Percentiles rank a stretch among this genome's conserved stretches.
These are phyloP conservation scores for Penaeus japonicus DNA, from an alignment of 1,140 invertebrate genomes.

Conservation along the genomic window DNA sequence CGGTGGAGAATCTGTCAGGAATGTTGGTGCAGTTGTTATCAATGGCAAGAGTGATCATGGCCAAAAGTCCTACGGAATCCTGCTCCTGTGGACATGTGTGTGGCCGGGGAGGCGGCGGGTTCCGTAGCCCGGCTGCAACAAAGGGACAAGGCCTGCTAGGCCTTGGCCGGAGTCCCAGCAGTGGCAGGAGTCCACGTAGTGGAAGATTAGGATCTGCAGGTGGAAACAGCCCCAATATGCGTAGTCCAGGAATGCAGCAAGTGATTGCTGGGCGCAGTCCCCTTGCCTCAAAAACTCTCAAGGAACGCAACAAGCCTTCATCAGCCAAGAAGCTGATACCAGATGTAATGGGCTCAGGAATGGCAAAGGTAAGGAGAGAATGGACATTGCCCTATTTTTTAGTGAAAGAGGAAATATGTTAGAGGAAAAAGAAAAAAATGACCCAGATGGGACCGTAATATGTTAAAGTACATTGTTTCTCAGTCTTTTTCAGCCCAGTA, in stretches of 20 bases:
- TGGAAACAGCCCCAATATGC: too few species aligned
- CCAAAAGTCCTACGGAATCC: constrained; percentile 6
- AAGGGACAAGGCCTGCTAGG: not conserved
- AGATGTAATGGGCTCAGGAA: not conserved
- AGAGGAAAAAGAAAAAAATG: too few species aligned
- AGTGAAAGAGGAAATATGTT: too few species aligned
- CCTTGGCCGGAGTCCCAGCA: constrained; percentile 29
- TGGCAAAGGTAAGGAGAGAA: not conserved
- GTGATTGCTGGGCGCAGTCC: not conserved
- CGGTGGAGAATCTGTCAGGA: constrained; percentile 39
- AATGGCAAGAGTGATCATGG: constrained; percentile 28
- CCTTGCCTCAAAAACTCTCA: not conserved
- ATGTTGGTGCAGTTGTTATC: constrained; percentile 35
- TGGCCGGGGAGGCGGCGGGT: not conserved
- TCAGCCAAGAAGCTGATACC: constrained; percentile 40
- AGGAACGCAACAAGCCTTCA: constrained; percentile 35
- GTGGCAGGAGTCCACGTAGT: constrained; percentile 27
- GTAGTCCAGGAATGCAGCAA: not conserved
- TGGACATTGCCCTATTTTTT: not conserved
- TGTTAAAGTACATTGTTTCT: too few species aligned
- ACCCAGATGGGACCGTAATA: too few species aligned
- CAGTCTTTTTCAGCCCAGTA: too few species aligned
- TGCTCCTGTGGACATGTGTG: constrained; percentile 39
- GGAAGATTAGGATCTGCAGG: not conserved
- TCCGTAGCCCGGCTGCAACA: constrained; percentile 29